Evolutionary conservation across 2,888 invertebrate genomes (phyloP).

Genomic region (Rhamnusium bicolor): DNA sequence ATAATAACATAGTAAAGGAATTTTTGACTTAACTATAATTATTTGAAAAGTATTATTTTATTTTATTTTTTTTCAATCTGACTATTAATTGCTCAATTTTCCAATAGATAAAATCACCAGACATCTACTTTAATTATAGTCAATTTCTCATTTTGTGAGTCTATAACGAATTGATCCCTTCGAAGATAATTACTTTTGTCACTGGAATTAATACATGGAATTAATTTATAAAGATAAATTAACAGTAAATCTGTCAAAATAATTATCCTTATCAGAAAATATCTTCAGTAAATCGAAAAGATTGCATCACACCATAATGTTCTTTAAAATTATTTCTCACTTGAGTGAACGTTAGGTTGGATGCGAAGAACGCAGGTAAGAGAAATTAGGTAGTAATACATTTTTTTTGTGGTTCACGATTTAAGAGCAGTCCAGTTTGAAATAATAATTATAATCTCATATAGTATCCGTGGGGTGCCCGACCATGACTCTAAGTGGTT

Average conservation of each 20-base stretch:
- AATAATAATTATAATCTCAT: conserved; percentile 6
- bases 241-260: conserved; percentile 22
- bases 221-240: conserved; percentile 8
- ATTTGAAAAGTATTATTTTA: too few species aligned
- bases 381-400: not conserved
- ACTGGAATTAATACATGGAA: not conserved
- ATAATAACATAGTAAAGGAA: too few species aligned
- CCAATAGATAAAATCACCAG: not conserved
- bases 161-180: not conserved
- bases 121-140: not conserved
- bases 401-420: not conserved
- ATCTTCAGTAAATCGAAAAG: conserved; percentile 3
- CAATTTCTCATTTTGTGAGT: not conserved
- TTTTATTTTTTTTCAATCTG: not conserved
- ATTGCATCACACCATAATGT: conserved; percentile 19
- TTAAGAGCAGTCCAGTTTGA: not conserved
- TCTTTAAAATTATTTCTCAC: conserved; percentile 23
- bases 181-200: not conserved
- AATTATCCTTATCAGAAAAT: not conserved
- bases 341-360: not conserved
- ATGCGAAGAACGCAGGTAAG: not conserved
- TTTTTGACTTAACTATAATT: not conserved
- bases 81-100: not conserved
- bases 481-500: not conserved
- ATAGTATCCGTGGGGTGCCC: not conserved